Evolutionary conservation across 2,797 vertebrate species (phyloP).

Genomic region (Pogonophryne albipinna): DNA sequence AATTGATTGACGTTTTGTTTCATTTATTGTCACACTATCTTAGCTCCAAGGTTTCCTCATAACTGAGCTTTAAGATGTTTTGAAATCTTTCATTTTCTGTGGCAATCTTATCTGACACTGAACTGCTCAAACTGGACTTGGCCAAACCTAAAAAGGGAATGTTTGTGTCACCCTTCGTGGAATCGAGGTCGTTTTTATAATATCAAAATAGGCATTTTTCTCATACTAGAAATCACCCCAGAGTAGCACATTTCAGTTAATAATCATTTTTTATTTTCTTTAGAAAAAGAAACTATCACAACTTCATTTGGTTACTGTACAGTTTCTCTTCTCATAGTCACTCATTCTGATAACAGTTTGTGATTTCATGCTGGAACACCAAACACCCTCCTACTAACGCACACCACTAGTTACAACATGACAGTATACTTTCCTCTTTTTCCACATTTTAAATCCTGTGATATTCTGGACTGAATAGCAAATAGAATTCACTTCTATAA

Average conservation of each 20-base stretch:
- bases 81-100: neutral
- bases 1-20: neutral
- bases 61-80: neutral
- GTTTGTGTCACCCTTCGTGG: neutral
- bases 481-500: constrained; percentile 72
- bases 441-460: constrained; percentile 57
- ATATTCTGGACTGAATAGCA: constrained; percentile 68
- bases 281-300: constrained; percentile 87
- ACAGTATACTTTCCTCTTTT: constrained; percentile 67
- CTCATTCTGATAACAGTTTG: constrained; percentile 77
- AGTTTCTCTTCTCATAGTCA: constrained; percentile 78
- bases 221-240: constrained; percentile 54
- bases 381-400: constrained; percentile 76
- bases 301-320: constrained; percentile 87
- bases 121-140: neutral
- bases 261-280: constrained; percentile 83
- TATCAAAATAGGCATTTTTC: neutral
- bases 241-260: constrained; percentile 66
- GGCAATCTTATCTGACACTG: too few species aligned
- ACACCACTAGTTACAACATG: constrained; percentile 77
- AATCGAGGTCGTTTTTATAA: neutral
- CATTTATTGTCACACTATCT: neutral
- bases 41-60: neutral
- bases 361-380: constrained; percentile 85
- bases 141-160: neutral